These are phyloP conservation scores for Coryphaenoides rupestris DNA, from an alignment of 2,113 vertebrate species.

Conservation along the genomic window DNA sequence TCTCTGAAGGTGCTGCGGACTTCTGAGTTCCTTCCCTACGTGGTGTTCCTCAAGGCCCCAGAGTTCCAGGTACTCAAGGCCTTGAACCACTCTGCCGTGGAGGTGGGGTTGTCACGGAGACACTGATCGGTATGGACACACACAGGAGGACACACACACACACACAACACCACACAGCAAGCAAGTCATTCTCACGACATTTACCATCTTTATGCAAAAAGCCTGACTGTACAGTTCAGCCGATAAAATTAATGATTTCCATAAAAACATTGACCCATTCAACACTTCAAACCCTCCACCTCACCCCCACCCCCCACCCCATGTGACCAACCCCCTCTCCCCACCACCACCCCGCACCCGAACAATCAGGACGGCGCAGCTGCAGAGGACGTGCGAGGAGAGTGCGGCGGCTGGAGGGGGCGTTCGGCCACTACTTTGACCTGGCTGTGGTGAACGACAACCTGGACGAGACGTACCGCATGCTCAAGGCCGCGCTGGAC, in stretches of 20 bases:
- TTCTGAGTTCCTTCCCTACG: slow-evolving; percentile 90
- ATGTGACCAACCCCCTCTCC: no score
- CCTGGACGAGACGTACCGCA: slow-evolving; percentile 84
- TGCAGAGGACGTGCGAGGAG: slow-evolving; percentile 84
- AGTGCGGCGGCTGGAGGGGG: slow-evolving; percentile 84
- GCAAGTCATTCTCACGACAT: no score
- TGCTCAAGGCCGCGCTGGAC: slow-evolving; percentile 81
- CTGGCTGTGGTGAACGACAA: slow-evolving; percentile 86
- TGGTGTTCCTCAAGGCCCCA: slow-evolving; percentile 92
- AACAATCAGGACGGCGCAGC: slow-evolving; percentile 79
- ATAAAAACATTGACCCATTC: no score
- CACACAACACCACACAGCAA: background rate
- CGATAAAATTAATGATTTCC: no score
- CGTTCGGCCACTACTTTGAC: slow-evolving; percentile 91
- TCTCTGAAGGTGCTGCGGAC: slow-evolving; percentile 92
- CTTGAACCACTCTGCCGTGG: slow-evolving; percentile 84
- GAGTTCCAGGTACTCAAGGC: slow-evolving; percentile 84
- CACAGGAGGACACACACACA: slow-evolving; percentile 61
- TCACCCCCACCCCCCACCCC: background rate
- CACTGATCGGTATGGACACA: no score
- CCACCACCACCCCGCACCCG: no score
- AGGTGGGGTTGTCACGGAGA: slow-evolving; percentile 81
- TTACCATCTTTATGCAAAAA: no score
- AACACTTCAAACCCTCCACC: background rate
- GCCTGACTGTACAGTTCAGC: no score